These are phyloP conservation scores for Lithobates pipiens DNA, from an alignment of 2,797 vertebrate genomes.

Conservation along the genomic window DNA sequence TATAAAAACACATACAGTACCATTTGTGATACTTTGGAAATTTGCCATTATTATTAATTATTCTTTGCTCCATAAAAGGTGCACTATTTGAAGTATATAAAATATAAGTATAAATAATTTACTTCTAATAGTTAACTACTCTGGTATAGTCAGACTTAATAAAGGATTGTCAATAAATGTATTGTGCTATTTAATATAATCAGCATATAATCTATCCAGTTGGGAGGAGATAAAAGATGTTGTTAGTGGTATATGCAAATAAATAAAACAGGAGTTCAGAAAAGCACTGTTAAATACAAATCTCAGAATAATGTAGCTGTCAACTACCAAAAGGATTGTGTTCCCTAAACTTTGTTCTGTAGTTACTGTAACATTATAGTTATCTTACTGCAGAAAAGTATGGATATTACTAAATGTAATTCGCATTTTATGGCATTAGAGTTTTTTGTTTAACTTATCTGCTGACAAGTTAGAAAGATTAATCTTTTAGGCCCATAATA, in stretches of 20 bases:
- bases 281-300: not conserved
- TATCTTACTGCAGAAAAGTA: not conserved
- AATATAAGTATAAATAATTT: not conserved
- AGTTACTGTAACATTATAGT: not conserved
- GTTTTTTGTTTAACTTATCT: not conserved
- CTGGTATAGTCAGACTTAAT: not conserved
- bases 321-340: no score
- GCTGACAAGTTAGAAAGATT: slow-evolving; percentile 16
- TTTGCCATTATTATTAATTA: not conserved
- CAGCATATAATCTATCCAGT: not conserved
- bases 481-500: slow-evolving; percentile 2
- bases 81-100: not conserved
- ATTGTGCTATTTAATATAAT: not conserved
- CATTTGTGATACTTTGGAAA: not conserved
- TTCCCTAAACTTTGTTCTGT: no score
- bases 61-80: not conserved
- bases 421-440: not conserved
- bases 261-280: not conserved
- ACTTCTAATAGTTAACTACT: not conserved
- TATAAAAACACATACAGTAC: no score
- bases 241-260: not conserved
- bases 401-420: not conserved
- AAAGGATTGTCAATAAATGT: not conserved
- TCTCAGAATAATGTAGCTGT: not conserved
- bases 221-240: not conserved